Base-by-base conservation (phyloP, 2,113 vertebrate species). In the Okapia johnstoni region DNA sequence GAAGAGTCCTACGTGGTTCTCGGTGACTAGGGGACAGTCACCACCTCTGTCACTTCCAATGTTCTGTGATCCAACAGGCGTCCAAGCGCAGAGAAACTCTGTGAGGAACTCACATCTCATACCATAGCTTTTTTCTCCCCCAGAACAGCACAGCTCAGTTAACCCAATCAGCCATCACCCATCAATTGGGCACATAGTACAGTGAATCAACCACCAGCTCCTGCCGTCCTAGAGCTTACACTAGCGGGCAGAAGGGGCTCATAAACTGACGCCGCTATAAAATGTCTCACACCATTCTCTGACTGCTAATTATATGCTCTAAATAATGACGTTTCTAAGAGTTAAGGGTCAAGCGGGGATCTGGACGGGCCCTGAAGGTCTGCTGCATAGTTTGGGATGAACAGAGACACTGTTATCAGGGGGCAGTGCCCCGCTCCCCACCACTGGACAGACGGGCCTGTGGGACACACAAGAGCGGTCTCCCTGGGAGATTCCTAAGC, bases 321-420 rank as follows among this genome's bases (percentile, higher is more conserved):
- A 92, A 95, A 90, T 46, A 54, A 66, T 50, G 90, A 61, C 21
- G 73, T 70, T 58, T 83, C 16, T 55, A 46, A 70, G 26, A 95
- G 30, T 81, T 91, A 96, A 85, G 84, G 92, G 50, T 55, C 70
- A 50, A 93, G 43, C 80, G 23, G 50, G 57, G 16, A 60, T 70
- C 57, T 50, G 81, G 25, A 63, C 48, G 60, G 36, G 36, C 19
- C 3, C 43, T 87, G 36, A 43, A 85, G 13, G 5, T 48, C 70
- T 30, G 55, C 61, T 48, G 43, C 16, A 0, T 4, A 15, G 60
- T 81, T 87, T 93, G 50, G 89, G 85, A 54, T 14, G 52, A 66
- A 88, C 52, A 85, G 23, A 63, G 66, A 25, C 48, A 52, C 40
- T 12, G 54, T 3, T 30, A 16, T 21, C 3, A 6, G 79, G 36